These are phyloP conservation scores for Eumerus sabulonum DNA, from an alignment of 2,888 invertebrate species.

Conservation along the genomic window DNA sequence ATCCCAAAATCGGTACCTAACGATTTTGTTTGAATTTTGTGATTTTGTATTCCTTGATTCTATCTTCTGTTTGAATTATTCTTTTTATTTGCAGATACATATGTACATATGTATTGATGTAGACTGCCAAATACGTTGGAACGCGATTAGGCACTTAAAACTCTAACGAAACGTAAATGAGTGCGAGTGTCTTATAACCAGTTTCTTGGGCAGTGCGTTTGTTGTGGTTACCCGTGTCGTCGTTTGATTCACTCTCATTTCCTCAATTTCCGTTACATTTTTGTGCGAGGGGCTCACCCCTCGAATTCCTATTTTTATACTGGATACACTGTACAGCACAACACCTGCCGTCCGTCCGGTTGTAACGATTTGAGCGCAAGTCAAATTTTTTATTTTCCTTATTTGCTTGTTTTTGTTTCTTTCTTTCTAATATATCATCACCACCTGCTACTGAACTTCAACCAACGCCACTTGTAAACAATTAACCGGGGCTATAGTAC, in stretches of 20 bases:
- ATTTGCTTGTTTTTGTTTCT: no score
- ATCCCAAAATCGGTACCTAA: no score
- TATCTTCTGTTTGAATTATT: slow-evolving; percentile 1
- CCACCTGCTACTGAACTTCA: slow-evolving; percentile 59
- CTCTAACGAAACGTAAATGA: not conserved
- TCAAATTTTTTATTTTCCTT: slow-evolving; percentile 9
- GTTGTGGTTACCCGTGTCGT: slow-evolving; percentile 30
- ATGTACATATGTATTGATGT: slow-evolving; percentile 3
- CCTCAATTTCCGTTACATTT: slow-evolving; percentile 67
- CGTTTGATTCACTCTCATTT: slow-evolving; percentile 64
- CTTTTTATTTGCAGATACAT: slow-evolving; percentile 31
- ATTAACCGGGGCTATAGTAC: not conserved
- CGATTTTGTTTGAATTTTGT: slow-evolving; percentile 21
- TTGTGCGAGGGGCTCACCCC: slow-evolving; percentile 50
- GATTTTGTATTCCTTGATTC: slow-evolving; percentile 4
- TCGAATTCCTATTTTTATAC: slow-evolving; percentile 50
- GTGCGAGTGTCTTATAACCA: slow-evolving; percentile 29
- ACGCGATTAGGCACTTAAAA: slow-evolving; percentile 41
- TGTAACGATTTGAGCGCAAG: slow-evolving; percentile 20
- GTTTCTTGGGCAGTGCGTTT: slow-evolving; percentile 29
- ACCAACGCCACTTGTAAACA: slow-evolving; percentile 17
- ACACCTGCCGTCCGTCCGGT: slow-evolving; percentile 49
- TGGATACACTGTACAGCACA: slow-evolving; percentile 42
- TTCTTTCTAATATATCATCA: not conserved
- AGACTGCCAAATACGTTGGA: slow-evolving; percentile 17